Percentiles rank a stretch among this genome's conserved stretches.
phyloP scores from a whole-genome alignment of 2,888 invertebrate genomes.

The Nemoura dubitans region DNA sequence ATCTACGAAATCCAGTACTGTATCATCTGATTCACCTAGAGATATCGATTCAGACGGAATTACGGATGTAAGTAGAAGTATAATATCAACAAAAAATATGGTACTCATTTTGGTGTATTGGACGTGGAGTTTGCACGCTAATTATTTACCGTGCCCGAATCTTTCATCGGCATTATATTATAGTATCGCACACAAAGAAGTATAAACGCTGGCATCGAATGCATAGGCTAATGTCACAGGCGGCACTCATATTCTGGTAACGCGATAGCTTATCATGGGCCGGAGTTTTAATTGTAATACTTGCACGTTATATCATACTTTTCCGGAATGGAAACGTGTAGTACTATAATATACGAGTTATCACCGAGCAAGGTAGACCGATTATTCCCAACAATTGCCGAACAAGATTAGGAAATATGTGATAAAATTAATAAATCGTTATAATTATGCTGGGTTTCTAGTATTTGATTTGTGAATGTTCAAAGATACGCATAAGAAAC shows the following conservation, averaged over 20 bases:
- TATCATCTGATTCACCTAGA: neutral
- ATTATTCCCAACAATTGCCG: neutral
- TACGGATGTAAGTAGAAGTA: neutral
- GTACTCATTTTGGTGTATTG: too few species aligned
- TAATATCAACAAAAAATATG: too few species aligned
- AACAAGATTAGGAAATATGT: neutral
- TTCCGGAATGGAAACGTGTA: neutral
- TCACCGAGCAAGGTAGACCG: neutral
- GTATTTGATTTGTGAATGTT: neutral
- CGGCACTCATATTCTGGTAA: neutral
- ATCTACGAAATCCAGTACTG: neutral
- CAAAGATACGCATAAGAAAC: too few species aligned
- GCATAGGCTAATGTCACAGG: neutral
- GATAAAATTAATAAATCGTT: neutral
- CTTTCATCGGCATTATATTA: too few species aligned
- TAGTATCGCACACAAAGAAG: too few species aligned
- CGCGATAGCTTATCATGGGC: neutral
- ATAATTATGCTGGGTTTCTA: neutral
- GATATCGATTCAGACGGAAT: neutral
- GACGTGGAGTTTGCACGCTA: too few species aligned
- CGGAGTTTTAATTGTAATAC: neutral
- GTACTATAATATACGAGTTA: neutral
- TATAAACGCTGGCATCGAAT: too few species aligned
- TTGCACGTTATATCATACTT: neutral
- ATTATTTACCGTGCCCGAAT: too few species aligned